Evolutionary conservation across 2,888 invertebrate species (phyloP).

Genomic region (Pristionchus maxplancki): DNA sequence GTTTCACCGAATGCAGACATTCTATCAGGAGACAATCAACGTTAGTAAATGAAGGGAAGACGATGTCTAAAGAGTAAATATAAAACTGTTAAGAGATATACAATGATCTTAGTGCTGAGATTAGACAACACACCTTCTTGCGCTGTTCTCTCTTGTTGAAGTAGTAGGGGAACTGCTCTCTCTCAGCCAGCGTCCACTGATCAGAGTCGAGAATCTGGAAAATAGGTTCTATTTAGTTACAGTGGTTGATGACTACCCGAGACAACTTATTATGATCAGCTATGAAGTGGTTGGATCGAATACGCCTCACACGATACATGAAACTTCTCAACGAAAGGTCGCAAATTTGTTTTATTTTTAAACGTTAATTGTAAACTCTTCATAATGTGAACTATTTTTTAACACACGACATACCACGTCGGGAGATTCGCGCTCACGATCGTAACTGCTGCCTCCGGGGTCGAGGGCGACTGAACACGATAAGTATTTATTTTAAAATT

Average conservation of each 20-base stretch:
- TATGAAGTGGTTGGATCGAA: too few relatives aligned
- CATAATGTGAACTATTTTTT: too few relatives aligned
- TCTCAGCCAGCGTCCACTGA: constrained; percentile 72
- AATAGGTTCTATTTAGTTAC: background rate
- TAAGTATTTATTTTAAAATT: background rate
- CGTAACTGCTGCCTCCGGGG: constrained; percentile 72
- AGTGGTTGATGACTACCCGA: too few relatives aligned
- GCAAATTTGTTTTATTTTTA: too few relatives aligned
- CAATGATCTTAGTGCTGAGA: too few relatives aligned
- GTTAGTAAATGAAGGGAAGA: too few relatives aligned
- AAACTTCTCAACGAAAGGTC: too few relatives aligned
- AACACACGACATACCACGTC: constrained; percentile 67
- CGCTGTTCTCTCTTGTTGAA: constrained; percentile 77
- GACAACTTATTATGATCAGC: too few relatives aligned
- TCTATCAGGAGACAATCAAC: too few relatives aligned
- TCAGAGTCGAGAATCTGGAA: constrained; percentile 67
- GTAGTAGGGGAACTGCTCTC: constrained; percentile 77
- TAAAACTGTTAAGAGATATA: background rate
- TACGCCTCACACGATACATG: too few relatives aligned
- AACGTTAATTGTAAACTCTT: too few relatives aligned
- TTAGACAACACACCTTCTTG: constrained; percentile 65
- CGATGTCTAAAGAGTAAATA: background rate
- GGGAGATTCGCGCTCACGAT: constrained; percentile 73
- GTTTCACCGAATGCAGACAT: too few relatives aligned
- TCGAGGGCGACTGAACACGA: constrained; percentile 71